phyloP scores from a whole-genome alignment of 2,113 vertebrate genomes.

The Kobus ellipsiprymnus region DNA sequence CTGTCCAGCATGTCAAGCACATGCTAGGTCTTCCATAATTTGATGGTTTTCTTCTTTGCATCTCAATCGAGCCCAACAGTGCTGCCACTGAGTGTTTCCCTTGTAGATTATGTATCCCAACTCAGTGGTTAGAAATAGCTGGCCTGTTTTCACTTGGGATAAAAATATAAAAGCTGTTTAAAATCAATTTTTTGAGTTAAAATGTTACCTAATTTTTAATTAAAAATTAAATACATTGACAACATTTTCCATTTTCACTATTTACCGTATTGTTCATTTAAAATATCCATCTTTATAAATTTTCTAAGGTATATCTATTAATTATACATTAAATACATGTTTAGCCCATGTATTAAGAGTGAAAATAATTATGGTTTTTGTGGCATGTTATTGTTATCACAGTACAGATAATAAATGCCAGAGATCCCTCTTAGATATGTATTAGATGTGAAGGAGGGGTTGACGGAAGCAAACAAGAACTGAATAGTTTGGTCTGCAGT shows the following conservation, averaged over 20 bases:
- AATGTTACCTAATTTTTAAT: slow-evolving; percentile 16
- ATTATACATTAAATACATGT: neutral
- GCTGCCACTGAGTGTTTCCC: neutral
- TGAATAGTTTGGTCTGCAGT: neutral
- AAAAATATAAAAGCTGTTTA: slow-evolving; percentile 9
- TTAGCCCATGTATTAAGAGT: neutral
- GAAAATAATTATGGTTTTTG: neutral
- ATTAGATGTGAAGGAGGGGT: neutral
- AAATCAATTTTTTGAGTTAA: neutral
- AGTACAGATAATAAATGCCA: neutral
- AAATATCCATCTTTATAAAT: neutral
- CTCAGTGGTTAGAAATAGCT: neutral
- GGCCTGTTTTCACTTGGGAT: neutral
- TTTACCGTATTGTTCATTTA: neutral
- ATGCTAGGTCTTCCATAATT: neutral
- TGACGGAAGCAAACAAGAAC: neutral
- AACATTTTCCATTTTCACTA: neutral
- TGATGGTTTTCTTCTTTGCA: neutral
- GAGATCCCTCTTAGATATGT: neutral
- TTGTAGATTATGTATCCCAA: neutral
- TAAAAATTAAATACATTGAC: neutral
- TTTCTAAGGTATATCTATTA: neutral
- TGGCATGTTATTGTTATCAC: neutral
- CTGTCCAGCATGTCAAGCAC: neutral
- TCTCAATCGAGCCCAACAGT: accelerated